Base-by-base conservation (phyloP, 1,140 invertebrate species). In the Thaumatotibia leucotreta region DNA sequence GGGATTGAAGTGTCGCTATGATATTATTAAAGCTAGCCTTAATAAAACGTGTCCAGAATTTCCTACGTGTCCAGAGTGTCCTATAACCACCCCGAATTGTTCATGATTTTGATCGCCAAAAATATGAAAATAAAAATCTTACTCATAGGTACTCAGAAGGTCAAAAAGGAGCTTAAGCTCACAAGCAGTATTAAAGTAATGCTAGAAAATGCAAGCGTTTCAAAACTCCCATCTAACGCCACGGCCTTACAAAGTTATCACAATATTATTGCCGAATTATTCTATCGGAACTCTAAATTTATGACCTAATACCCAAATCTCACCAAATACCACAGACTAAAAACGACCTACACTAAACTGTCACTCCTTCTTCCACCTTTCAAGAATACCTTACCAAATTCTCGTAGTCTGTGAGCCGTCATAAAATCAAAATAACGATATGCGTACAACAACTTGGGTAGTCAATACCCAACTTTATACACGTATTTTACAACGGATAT, bases 401-500 rank as follows among this genome's bases (percentile, higher is more conserved):
- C 63, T 50, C 10, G 4, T 72, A 66, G 10, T n/a, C 66, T 66
- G 64, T 64, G 66, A 27, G 1, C 24, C 22, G 8, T 27, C 24
- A 14, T 58, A 29, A 29, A 27, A 8, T 14, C 23, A 27, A 58
- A 58, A 27, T 10, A 58, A 14, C n/a, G 24, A 58, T 58, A 58
- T 58, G 52, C 52, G n/a, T 27, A 58, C 52, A 27, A 6, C 9
- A 24, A 23, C 50, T 54, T 14, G 0, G 52, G 23, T 61, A 70
- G 66, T 68, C 72, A 70, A 68, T 68, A 64, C 23, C 68, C 63
- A 69, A 67, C 64, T 69, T 73, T 68, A 65, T 68, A 50, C 70
- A 64, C 66, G 61, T 67, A 64, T 67, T 73, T 73, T 70, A 70
- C 68, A 70, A 70, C 68, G 63, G 64, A 64, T 68, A 70, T 73